These are phyloP conservation scores for Stenurella melanura DNA, from an alignment of 2,888 invertebrate genomes.

Conservation along the genomic window DNA sequence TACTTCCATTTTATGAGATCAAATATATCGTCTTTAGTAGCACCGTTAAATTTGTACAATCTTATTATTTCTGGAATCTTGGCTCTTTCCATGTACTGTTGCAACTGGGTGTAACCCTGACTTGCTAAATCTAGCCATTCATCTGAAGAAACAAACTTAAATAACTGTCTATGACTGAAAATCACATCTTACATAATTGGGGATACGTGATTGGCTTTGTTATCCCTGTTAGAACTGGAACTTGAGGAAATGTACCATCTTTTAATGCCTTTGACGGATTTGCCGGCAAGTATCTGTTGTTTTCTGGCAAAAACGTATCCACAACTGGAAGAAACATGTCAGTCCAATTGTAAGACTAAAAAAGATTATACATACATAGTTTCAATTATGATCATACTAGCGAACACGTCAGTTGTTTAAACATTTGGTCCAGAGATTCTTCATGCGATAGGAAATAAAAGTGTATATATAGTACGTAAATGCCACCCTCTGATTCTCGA, in stretches of 20 bases:
- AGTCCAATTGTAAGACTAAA: constrained; percentile 77
- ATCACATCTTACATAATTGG: constrained; percentile 56
- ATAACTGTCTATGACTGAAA: not conserved
- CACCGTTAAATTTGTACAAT: constrained; percentile 69
- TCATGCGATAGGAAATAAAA: too few relatives aligned
- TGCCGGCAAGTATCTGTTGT: constrained; percentile 78
- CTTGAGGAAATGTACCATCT: constrained; percentile 75
- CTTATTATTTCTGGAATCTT: constrained; percentile 78
- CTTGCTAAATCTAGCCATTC: constrained; percentile 78
- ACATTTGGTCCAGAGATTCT: too few relatives aligned
- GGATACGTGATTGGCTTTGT: constrained; percentile 75
- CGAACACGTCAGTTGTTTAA: too few relatives aligned
- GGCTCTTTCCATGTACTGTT: constrained; percentile 77
- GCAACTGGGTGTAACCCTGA: constrained; percentile 75
- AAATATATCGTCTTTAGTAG: constrained; percentile 62
- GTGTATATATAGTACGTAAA: too few relatives aligned
- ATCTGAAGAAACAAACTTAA: constrained; percentile 70
- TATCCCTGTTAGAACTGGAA: constrained; percentile 82
- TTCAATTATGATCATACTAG: too few relatives aligned
- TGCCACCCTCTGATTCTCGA: too few relatives aligned
- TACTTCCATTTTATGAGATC: constrained; percentile 79
- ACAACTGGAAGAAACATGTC: constrained; percentile 79
- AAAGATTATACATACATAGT: constrained; percentile 39
- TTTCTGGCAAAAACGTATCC: constrained; percentile 78
- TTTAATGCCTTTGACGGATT: constrained; percentile 76